These are phyloP conservation scores for Syrphus vitripennis DNA, from an alignment of 2,888 invertebrate species.

Conservation along the genomic window DNA sequence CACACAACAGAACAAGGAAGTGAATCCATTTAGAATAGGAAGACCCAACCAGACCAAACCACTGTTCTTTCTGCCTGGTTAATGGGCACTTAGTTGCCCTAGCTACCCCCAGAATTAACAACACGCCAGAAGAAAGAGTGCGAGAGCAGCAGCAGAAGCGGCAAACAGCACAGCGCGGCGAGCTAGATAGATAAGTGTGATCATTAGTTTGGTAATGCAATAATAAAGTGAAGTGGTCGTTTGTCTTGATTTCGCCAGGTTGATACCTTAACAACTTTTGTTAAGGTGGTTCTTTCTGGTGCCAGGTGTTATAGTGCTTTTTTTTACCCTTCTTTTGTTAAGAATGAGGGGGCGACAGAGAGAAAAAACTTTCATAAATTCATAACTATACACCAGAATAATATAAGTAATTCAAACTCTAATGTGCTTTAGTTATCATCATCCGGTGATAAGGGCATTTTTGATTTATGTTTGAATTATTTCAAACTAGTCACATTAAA, in stretches of 20 bases:
- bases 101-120: constrained; percentile 51
- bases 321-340: background rate
- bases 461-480: background rate
- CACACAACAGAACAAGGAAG: constrained; percentile 62
- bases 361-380: background rate
- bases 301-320: constrained; percentile 59
- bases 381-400: background rate
- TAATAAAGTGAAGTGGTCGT: constrained; percentile 70
- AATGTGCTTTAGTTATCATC: background rate
- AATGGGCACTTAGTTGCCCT: constrained; percentile 68
- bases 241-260: constrained; percentile 66
- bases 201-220: constrained; percentile 69
- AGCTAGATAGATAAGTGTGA: constrained; percentile 57
- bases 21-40: constrained; percentile 69
- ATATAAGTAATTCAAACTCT: background rate
- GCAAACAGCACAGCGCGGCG: background rate
- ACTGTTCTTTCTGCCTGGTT: constrained; percentile 41
- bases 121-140: constrained; percentile 1
- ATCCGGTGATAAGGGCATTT: background rate
- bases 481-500: background rate
- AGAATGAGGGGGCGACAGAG: background rate
- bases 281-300: background rate
- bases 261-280: constrained; percentile 22
- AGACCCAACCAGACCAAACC: constrained; percentile 36
- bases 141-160: background rate